Conservation (phyloP, 1,140 invertebrate species). For the Lepidurus apus region DNA sequence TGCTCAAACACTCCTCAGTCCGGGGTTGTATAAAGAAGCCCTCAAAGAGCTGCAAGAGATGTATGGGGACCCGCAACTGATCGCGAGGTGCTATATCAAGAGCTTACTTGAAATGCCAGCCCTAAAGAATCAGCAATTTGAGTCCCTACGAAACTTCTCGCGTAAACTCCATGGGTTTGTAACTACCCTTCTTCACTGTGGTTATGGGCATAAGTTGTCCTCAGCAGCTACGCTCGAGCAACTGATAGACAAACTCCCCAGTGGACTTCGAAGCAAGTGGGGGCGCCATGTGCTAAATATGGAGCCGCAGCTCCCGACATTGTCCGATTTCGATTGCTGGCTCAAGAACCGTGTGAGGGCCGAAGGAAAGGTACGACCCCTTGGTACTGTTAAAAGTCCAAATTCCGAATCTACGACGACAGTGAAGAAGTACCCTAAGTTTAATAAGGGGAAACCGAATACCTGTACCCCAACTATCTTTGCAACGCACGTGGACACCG, state of each 20-base stretch:
- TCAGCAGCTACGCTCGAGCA: neutral
- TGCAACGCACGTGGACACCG: neutral
- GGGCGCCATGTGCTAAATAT: constrained; percentile 1
- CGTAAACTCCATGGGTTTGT: neutral
- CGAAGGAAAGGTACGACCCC: constrained; percentile 4
- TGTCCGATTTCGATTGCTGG: constrained; percentile 13
- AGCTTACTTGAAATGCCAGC: neutral
- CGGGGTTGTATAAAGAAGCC: constrained; percentile 12
- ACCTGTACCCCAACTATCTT: neutral
- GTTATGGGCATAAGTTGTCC: neutral
- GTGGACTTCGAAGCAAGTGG: constrained; percentile 20
- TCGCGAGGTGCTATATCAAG: neutral
- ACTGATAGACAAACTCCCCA: constrained; percentile 23
- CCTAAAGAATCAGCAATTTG: neutral
- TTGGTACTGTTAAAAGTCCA: neutral
- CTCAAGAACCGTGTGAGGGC: neutral
- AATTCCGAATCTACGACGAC: neutral
- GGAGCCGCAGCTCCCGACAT: neutral
- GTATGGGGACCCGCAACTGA: constrained; percentile 24
- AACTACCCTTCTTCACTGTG: neutral
- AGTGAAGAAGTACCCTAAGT: neutral
- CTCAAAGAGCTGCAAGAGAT: neutral
- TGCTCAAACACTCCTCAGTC: too few relatives aligned
- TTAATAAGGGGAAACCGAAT: neutral
- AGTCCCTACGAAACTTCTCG: neutral